Evolutionary conservation across 2,888 invertebrate genomes (phyloP), one percentile per base, ranked within the genome.

Genomic region (Clepsis dumicolana): DNA sequence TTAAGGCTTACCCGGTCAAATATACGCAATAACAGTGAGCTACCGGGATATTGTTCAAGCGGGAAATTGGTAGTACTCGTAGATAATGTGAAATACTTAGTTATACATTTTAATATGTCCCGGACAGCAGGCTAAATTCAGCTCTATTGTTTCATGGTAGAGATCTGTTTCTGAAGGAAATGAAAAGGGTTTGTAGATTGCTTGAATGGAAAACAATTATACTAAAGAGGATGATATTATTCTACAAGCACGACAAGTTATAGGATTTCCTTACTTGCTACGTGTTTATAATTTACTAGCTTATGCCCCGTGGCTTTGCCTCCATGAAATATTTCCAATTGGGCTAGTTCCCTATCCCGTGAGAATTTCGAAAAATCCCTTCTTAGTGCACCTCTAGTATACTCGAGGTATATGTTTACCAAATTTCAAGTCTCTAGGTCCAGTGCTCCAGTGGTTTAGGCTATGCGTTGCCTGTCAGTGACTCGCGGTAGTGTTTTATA

Each of bases 41-140:
- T 32, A 18, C 32, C 5, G 32, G 29, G 18, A 54, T 18, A 50
- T 5, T 4, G 7, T 18, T 54, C 21, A 21, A 54, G 5, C 18
- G 21, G 29, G 32, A 54, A 54, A 18, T 32, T 18, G 4, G 10
- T 12, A n/a, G n/a, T n/a, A n/a, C 41, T 24, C 0, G 25, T 32
- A 21, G 29, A 16, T 32, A 32, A 32, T 54, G 32, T 18, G 29
- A 21, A 32, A 54, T 54, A 32, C 21, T 54, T 54, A 32, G 32
- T 54, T 54, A 12, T 12, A 21, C 32, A 32, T 32, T 29, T 29
- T 18, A 54, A 29, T 50, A 8, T 2, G 14, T 14, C 12, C 12
- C 14, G 1, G 14, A 5, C 14, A 18, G 2, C 32, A 53, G 3
- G 16, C 16, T 10, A 16, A 29, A 8, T 16, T 53, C 24, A 16